Evolutionary conservation across 37 sponge, comb jelly and placozoan species (phyloP).

Genomic region (Amphimedon queenslandica): DNA sequence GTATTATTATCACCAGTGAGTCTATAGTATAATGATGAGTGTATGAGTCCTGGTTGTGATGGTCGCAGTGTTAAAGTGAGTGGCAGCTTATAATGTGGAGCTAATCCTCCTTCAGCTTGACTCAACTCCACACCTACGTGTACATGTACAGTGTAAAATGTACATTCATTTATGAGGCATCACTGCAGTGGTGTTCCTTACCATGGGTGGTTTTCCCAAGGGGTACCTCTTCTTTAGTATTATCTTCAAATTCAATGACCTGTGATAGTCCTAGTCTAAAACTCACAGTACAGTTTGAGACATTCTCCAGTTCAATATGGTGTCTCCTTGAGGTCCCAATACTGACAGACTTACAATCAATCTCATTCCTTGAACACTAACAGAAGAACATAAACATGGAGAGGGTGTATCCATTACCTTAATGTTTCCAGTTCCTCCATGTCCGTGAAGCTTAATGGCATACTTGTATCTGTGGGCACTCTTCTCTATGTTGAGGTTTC

Average conservation of each 20-base stretch:
- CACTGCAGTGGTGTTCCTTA: neutral
- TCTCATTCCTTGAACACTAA: conserved; percentile 31
- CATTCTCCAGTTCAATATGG: conserved; percentile 60
- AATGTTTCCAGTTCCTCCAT: conserved; percentile 23
- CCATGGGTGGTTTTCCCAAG: neutral
- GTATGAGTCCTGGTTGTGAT: neutral
- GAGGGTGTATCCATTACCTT: conserved; percentile 17
- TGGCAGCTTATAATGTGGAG: conserved; percentile 13
- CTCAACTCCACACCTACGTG: conserved; percentile 37
- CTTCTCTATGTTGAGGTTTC: neutral
- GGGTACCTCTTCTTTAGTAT: neutral
- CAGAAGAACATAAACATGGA: neutral
- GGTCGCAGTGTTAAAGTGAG: conserved; percentile 54
- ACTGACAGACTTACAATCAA: conserved; percentile 68
- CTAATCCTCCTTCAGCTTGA: conserved; percentile 36
- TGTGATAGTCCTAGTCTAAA: conserved; percentile 28
- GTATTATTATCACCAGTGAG: neutral
- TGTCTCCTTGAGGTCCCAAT: conserved; percentile 48
- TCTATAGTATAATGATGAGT: conserved; percentile 8
- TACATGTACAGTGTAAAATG: too few relatives aligned
- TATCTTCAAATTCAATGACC: neutral
- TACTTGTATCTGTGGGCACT: neutral
- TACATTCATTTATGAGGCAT: neutral
- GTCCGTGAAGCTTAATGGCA: conserved; percentile 19
- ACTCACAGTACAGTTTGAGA: conserved; percentile 45